Conservation (phyloP, 2,888 invertebrate genomes). For the Pseudanteris insignis region DNA sequence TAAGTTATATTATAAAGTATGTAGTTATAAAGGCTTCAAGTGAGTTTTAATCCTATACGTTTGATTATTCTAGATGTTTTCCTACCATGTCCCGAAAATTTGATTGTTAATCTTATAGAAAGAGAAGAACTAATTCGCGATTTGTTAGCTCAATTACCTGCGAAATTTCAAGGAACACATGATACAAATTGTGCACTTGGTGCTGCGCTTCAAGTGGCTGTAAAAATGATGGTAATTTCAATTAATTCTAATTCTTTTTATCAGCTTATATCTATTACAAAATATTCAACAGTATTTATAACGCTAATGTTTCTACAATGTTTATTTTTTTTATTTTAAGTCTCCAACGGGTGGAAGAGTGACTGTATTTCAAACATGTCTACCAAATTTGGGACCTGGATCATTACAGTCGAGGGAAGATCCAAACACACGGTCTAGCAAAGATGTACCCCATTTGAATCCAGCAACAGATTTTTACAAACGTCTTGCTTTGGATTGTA, state of each 20-base stretch:
- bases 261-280: no score
- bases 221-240: constrained; percentile 84
- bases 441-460: constrained; percentile 86
- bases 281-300: no score
- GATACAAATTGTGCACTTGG: constrained; percentile 88
- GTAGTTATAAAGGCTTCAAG: no score
- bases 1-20: no score
- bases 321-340: no score
- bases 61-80: constrained; percentile 77
- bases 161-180: constrained; percentile 73
- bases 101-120: constrained; percentile 91
- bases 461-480: constrained; percentile 99
- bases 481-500: constrained; percentile 93
- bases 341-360: constrained; percentile 92
- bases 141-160: constrained; percentile 81
- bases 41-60: constrained; percentile 13
- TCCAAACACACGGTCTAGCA: constrained; percentile 81
- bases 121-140: constrained; percentile 80
- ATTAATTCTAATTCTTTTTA: no score
- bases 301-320: neutral
- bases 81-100: constrained; percentile 90
- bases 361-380: constrained; percentile 90
- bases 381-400: constrained; percentile 90
- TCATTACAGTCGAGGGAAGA: constrained; percentile 82
- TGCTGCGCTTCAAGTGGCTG: constrained; percentile 90